These are phyloP conservation scores for Acanthurus lineatus DNA, from an alignment of 2,797 vertebrate species.

Conservation along the genomic window DNA sequence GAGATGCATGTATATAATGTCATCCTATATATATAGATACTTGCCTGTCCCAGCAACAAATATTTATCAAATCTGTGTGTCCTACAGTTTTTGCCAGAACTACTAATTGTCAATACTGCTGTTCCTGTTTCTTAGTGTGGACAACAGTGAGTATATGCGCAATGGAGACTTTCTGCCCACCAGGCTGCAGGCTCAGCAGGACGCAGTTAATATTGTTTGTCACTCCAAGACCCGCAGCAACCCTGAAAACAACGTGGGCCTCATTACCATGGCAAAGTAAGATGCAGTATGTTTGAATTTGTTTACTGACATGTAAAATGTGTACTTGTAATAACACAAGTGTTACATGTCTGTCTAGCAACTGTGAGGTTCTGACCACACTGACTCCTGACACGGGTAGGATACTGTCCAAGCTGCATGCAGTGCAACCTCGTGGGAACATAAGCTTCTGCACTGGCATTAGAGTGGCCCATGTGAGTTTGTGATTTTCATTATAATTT, in stretches of 20 bases:
- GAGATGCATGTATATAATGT: neutral
- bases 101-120: no score
- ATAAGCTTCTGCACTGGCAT: constrained; percentile 97
- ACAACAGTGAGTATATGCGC: constrained; percentile 99
- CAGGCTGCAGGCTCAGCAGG: constrained; percentile 96
- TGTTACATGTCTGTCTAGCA: constrained; percentile 79
- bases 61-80: no score
- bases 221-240: constrained; percentile 98
- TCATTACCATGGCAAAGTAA: constrained; percentile 97
- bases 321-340: neutral
- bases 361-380: constrained; percentile 97
- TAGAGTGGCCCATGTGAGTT: constrained; percentile 94
- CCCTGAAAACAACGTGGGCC: constrained; percentile 97
- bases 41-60: no score
- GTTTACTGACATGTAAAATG: constrained; percentile 7
- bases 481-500: constrained; percentile 6
- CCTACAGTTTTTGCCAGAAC: neutral
- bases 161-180: constrained; percentile 98
- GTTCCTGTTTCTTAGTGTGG: constrained; percentile 86
- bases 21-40: neutral
- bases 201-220: constrained; percentile 99
- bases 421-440: constrained; percentile 93
- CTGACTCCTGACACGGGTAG: constrained; percentile 95
- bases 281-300: constrained; percentile 30
- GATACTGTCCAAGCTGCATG: constrained; percentile 97